Percentiles rank a stretch among this genome's conserved stretches.
These are phyloP conservation scores for Calliopsis andreniformis DNA, from an alignment of 1,140 invertebrate species.

Conservation along the genomic window DNA sequence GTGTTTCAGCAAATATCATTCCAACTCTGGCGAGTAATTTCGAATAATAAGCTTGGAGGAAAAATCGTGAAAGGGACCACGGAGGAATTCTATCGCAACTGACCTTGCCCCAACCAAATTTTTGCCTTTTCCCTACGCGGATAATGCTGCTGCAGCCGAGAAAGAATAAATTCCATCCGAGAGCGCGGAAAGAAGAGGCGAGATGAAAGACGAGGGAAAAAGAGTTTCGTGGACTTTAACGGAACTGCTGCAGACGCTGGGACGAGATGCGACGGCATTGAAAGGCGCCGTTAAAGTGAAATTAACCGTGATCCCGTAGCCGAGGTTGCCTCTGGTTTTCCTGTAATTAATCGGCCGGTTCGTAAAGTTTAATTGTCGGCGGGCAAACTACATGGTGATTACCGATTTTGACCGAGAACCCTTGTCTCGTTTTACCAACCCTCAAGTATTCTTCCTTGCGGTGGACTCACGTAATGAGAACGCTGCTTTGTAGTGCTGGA, in stretches of 20 bases:
- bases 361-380: conserved; percentile 61
- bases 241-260: conserved; percentile 1
- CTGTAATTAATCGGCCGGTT: conserved; percentile 60
- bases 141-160: conserved; percentile 1
- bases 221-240: conserved; percentile 28
- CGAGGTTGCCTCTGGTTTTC: conserved; percentile 51
- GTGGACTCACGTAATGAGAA: not conserved
- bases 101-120: conserved; percentile 1
- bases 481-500: not conserved
- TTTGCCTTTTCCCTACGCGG: not conserved
- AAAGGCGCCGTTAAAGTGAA: conserved; percentile 60
- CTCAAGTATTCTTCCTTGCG: not conserved
- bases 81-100: not conserved
- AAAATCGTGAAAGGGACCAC: not conserved
- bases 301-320: conserved; percentile 63
- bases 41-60: not conserved
- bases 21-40: not conserved
- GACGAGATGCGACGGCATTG: conserved; percentile 49
- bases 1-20: too few relatives aligned
- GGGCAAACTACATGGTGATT: conserved; percentile 47
- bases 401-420: conserved; percentile 1
- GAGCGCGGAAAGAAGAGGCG: not conserved
- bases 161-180: not conserved
- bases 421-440: not conserved
- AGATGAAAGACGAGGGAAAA: conserved; percentile 3